phyloP scores from a whole-genome alignment of 2,888 invertebrate genomes.

The Drepana falcataria region DNA sequence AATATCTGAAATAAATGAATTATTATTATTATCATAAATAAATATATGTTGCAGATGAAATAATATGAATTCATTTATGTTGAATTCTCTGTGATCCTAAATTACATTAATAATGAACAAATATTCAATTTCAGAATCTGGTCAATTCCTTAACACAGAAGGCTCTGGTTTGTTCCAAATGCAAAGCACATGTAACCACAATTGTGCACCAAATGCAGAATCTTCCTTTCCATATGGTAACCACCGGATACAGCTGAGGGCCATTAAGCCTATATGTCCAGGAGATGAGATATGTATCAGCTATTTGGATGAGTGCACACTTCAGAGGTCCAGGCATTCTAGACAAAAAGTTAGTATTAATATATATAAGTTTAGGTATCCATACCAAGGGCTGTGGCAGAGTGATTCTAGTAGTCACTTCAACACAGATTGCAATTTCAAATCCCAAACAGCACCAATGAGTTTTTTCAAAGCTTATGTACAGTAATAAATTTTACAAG shows the following conservation, averaged over 20 bases:
- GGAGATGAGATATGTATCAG: constrained; percentile 95
- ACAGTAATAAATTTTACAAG: no score
- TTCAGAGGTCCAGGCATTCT: constrained; percentile 90
- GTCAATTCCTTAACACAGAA: constrained; percentile 93
- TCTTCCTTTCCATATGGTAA: constrained; percentile 91
- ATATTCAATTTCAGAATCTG: constrained; percentile 69
- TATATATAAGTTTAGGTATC: background rate
- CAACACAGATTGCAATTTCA: no score
- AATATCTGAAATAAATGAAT: no score
- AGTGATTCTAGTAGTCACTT: no score
- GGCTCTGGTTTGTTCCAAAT: constrained; percentile 91
- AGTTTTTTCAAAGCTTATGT: no score
- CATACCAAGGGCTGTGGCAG: no score
- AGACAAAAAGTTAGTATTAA: constrained; percentile 83
- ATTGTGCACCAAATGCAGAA: constrained; percentile 93
- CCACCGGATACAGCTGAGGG: constrained; percentile 85
- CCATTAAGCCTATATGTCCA: constrained; percentile 83
- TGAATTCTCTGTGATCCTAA: no score
- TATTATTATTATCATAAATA: no score
- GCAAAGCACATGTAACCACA: constrained; percentile 96
- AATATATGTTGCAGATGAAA: no score
- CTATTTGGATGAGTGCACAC: constrained; percentile 91
- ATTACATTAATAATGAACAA: background rate
- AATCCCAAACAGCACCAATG: no score
- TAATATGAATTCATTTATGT: no score